Percentiles rank a stretch among this genome's conserved stretches.
Conservation (phyloP, 1,140 invertebrate species). For the Leptestheria dahalacensis region DNA sequence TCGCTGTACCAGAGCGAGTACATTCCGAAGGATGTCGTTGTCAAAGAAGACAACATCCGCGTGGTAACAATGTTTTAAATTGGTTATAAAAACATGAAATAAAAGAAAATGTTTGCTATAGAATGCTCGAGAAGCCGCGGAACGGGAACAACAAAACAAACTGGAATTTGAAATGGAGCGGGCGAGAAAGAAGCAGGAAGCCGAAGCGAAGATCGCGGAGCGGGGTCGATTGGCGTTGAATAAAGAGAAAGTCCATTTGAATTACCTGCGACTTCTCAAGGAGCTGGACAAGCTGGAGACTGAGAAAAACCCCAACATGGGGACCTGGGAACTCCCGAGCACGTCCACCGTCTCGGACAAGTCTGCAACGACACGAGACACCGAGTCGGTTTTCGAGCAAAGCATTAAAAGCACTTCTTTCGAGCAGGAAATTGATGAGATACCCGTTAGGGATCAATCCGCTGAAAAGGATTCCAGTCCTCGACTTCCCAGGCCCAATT, state of each 20-base stretch:
- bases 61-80: not conserved
- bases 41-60: not conserved
- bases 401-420: not conserved
- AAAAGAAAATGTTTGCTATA: not conserved
- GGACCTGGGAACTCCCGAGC: not conserved
- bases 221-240: not conserved
- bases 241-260: slow-evolving; percentile 1
- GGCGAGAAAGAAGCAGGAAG: not conserved
- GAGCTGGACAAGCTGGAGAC: slow-evolving; percentile 4
- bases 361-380: not conserved
- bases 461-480: not conserved
- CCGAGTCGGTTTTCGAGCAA: not conserved
- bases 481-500: not conserved
- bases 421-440: not conserved
- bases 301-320: not conserved
- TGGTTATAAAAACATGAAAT: not conserved
- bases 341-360: not conserved
- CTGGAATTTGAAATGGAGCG: not conserved
- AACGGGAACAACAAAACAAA: not conserved
- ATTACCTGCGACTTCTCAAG: slow-evolving; percentile 3
- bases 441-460: not conserved
- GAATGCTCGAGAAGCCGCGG: slow-evolving; percentile 4
- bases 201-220: not conserved
- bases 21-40: not conserved
- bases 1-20: slow-evolving; percentile 7